Base-by-base conservation (phyloP, 2,888 invertebrate species). In the Incurvaria masculella region DNA sequence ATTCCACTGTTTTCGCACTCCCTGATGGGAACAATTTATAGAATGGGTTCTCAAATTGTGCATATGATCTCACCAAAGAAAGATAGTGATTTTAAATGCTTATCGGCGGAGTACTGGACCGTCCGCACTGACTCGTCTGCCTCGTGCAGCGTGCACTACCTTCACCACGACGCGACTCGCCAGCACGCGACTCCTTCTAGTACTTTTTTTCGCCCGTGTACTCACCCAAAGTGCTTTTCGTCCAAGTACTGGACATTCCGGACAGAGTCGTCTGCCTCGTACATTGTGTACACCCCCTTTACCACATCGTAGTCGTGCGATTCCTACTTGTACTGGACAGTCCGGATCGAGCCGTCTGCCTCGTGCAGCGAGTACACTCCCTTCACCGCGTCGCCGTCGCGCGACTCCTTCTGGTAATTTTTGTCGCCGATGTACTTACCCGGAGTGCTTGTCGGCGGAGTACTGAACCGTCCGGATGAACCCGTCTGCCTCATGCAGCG, bases 281-380 rank as follows among this genome's bases (percentile, higher is more conserved):
- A 10, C 8, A 27, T 27, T 8, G 14, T 27, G 14, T 27, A 27
- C 27, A n/a, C 10, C 8, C 27, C 14, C 10, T 26, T 2, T 19
- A 33, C 21, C 44, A 45, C 65, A 61, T 72, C 81, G 67, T 81
- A 81, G 55, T 56, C 62, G 59, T 79, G 72, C 51, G 75, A 69
- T 59, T 80, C 80, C 43, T 81, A 75, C 53, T 66, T 66, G 64
- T 82, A 82, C 54, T 80, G 71, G 26, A 82, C 81, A 41, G 76
- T 80, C 55, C 81, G 71, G 54, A 80, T 64, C 57, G 81, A 80
- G 47, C 82, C 82, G 46, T 79, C 81, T 45, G 82, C 72, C 56
- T 82, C 81, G 55, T 80, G 78, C 46, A 82, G 66, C 52, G 74
- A 76, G 66, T 85, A 85, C 54, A 80, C 79, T 40, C 85, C 85